phyloP scores from a whole-genome alignment of 2,113 vertebrate species.

The Ranitomeya imitator region DNA sequence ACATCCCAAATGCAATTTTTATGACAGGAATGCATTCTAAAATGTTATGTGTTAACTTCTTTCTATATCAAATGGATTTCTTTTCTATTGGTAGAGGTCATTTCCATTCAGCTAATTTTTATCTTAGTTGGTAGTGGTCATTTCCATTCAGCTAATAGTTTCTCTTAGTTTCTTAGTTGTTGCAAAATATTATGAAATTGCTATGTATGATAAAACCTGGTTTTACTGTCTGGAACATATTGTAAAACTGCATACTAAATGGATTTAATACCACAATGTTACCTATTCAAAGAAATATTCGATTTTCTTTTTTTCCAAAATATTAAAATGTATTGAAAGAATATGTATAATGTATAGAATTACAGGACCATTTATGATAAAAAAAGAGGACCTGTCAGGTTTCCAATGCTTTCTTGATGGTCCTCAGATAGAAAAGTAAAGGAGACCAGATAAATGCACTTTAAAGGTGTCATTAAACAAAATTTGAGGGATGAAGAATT shows the following conservation, averaged over 20 bases:
- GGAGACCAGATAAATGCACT: background rate
- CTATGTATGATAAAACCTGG: background rate
- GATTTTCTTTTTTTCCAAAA: background rate
- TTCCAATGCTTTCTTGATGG: background rate
- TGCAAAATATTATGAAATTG: background rate
- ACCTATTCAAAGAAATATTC: background rate
- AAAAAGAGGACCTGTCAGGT: background rate
- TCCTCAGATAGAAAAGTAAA: background rate
- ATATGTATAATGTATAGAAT: background rate
- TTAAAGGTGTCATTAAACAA: background rate
- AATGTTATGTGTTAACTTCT: background rate
- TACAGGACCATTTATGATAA: background rate
- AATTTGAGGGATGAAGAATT: background rate
- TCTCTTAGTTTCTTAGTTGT: background rate
- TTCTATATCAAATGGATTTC: background rate
- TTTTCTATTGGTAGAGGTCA: background rate
- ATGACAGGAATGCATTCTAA: background rate
- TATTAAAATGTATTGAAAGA: background rate
- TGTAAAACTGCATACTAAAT: background rate
- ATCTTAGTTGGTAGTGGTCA: background rate
- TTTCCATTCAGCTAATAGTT: background rate
- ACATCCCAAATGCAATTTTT: no score
- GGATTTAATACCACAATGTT: background rate
- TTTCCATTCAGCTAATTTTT: background rate
- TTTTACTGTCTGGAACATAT: background rate